Evolutionary conservation across 1,140 invertebrate genomes (phyloP), one percentile per base, ranked within the genome.

Genomic region (Drosophila bifasciata): DNA sequence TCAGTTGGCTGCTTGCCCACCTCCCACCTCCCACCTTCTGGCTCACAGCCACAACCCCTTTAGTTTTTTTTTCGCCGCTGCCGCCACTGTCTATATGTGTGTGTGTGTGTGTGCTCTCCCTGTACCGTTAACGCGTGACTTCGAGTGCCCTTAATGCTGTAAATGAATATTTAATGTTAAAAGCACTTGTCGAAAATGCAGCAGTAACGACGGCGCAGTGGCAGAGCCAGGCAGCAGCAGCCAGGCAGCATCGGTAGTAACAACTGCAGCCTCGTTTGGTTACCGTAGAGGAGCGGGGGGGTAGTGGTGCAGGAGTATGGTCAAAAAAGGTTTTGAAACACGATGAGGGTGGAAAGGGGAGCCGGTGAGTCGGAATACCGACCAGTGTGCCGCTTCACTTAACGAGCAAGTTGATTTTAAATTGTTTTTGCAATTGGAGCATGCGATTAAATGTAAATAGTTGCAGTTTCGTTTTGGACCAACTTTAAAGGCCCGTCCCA

Each of bases 161-260:
- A 88, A 88, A 88, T 88, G 83, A 88, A 88, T 88, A 88, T 88
- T 88, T 88, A 88, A 88, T 88, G 83, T 88, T 88, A 88, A 88
- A 88, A 88, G 83, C 83, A 88, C 83, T 88, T 88, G 83, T 83
- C 83, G 83, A 88, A 85, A 88, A 88, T 88, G 83, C 83, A 88
- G 75, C 83, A 78, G 61, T 50, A 69, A 62, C 49, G 63, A 60
- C 59, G 60, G 62, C 51, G 64, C 56, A 43, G 62, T 52, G 41
- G 64, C 51, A 76, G 63, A 28, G 52, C 56, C 66, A 69, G 32
- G 66, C 60, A 62, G 56, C 40, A 72, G 48, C 67, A 36, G 46
- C 17, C 56, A 36, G 45, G 17, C n/a, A n/a, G 36, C 21, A 13
- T 36, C 25, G 32, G 11, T 36, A 50, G 28, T 15, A 68, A 68